Percentiles rank a stretch among this genome's conserved stretches.
phyloP scores from a whole-genome alignment of 2,888 invertebrate genomes.

The Harpagoxenus sublaevis region DNA sequence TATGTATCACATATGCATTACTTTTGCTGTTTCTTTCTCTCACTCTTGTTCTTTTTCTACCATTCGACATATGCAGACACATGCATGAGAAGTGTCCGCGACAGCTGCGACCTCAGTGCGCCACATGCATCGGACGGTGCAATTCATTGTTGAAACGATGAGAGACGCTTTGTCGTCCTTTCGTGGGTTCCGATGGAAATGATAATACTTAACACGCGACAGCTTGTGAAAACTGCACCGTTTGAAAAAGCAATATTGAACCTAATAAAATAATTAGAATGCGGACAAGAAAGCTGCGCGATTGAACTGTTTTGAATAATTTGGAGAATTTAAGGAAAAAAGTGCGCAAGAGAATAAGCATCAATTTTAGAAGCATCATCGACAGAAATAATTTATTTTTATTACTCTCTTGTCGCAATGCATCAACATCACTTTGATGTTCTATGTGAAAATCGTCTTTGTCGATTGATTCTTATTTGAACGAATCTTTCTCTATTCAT shows the following conservation, averaged over 20 bases:
- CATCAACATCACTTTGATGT: neutral
- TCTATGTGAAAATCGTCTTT: neutral
- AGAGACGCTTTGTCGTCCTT: slow-evolving; percentile 48
- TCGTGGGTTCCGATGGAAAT: slow-evolving; percentile 40
- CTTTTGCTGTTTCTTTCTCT: neutral
- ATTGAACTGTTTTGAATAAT: neutral
- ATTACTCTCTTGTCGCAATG: neutral
- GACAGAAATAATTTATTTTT: slow-evolving; percentile 1
- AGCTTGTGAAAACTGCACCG: slow-evolving; percentile 15
- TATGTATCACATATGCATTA: neutral
- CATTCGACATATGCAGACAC: slow-evolving; percentile 2
- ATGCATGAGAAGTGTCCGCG: slow-evolving; percentile 22
- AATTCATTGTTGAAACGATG: slow-evolving; percentile 64
- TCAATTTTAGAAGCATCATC: neutral
- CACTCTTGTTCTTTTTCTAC: neutral
- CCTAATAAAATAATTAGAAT: slow-evolving; percentile 4
- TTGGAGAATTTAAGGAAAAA: neutral
- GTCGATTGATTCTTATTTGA: neutral
- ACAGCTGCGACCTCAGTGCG: slow-evolving; percentile 53
- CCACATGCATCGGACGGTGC: slow-evolving; percentile 65
- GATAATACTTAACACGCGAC: slow-evolving; percentile 42
- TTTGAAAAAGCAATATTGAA: neutral
- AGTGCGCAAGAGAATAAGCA: neutral
- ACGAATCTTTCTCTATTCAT: neutral
- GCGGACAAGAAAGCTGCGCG: neutral